These are phyloP conservation scores for Mylabris sibirica DNA, from an alignment of 2,888 invertebrate genomes.

Conservation along the genomic window DNA sequence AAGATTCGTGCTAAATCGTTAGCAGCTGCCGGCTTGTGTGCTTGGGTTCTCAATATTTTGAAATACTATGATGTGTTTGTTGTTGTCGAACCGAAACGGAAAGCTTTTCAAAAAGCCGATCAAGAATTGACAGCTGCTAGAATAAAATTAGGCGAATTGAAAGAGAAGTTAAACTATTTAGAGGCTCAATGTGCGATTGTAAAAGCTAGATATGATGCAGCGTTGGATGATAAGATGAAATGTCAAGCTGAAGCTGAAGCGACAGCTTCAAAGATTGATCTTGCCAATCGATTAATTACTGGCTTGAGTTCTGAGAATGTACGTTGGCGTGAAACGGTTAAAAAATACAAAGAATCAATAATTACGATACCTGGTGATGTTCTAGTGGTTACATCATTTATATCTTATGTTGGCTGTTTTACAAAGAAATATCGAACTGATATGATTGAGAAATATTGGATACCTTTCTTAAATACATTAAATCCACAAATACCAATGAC, in stretches of 20 bases:
- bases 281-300: slow-evolving; percentile 91
- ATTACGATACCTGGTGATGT: slow-evolving; percentile 89
- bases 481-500: slow-evolving; percentile 79
- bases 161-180: slow-evolving; percentile 75
- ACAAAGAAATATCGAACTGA: slow-evolving; percentile 82
- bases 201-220: slow-evolving; percentile 84
- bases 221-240: slow-evolving; percentile 84
- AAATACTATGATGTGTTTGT: slow-evolving; percentile 90
- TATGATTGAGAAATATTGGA: slow-evolving; percentile 80
- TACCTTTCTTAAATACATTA: slow-evolving; percentile 78
- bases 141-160: slow-evolving; percentile 79
- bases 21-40: slow-evolving; percentile 91
- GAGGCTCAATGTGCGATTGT: slow-evolving; percentile 80
- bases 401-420: slow-evolving; percentile 95
- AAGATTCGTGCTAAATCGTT: slow-evolving; percentile 84
- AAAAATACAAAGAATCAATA: slow-evolving; percentile 73
- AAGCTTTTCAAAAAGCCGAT: slow-evolving; percentile 85
- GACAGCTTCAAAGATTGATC: slow-evolving; percentile 85
- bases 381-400: slow-evolving; percentile 87
- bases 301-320: slow-evolving; percentile 93
- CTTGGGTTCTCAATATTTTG: slow-evolving; percentile 94
- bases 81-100: slow-evolving; percentile 90
- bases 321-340: slow-evolving; percentile 73
- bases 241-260: slow-evolving; percentile 94
- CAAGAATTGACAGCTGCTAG: slow-evolving; percentile 83